Percentiles rank a stretch among this genome's conserved stretches.
Evolutionary conservation across 2,797 vertebrate species (phyloP).

Genomic region (Bovichtus variegatus): DNA sequence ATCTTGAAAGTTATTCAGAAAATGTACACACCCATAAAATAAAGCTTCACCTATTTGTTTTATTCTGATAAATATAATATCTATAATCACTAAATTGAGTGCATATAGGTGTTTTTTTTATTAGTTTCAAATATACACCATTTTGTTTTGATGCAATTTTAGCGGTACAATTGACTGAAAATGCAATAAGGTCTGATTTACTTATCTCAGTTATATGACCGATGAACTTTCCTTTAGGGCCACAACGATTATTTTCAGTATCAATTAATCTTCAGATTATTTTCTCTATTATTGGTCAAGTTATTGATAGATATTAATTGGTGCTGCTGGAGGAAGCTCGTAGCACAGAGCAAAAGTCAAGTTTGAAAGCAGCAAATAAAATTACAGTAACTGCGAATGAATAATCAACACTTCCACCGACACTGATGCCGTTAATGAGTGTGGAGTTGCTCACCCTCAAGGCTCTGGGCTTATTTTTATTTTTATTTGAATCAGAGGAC

Average conservation of each 20-base stretch:
- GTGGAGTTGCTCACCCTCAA: conserved; percentile 9
- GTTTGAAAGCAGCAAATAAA: neutral
- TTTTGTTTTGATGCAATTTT: neutral
- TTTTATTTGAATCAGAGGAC: conserved; percentile 4
- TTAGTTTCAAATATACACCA: neutral
- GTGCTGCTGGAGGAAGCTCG: conserved; percentile 28
- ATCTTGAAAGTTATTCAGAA: neutral
- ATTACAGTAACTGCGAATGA: conserved; percentile 25
- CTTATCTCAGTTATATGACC: neutral
- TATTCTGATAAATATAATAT: neutral
- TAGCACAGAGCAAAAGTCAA: neutral
- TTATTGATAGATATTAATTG: neutral
- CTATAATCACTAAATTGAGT: neutral
- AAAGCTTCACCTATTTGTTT: neutral
- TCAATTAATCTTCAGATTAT: neutral
- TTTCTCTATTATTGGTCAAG: neutral
- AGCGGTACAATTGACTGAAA: neutral
- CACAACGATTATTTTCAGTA: neutral
- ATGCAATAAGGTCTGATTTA: neutral
- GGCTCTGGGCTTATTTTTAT: no score
- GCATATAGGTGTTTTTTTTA: neutral
- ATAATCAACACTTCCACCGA: conserved; percentile 16
- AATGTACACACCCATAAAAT: neutral
- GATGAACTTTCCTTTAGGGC: neutral
- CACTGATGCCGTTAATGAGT: conserved; percentile 12